Evolutionary conservation across 2,888 invertebrate species (phyloP).

Genomic region (Thumatha senex): DNA sequence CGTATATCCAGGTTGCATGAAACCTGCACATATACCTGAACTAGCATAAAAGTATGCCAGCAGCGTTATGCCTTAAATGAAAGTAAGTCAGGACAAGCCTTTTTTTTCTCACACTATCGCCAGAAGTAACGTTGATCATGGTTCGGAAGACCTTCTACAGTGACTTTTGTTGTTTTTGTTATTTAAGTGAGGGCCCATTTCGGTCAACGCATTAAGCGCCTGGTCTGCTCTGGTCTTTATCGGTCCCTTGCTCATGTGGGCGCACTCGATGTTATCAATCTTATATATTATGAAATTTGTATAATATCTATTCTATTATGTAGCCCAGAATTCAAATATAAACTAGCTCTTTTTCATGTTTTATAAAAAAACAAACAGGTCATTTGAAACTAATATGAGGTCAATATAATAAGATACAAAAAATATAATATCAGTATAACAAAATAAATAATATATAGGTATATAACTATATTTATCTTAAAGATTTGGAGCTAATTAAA

Average conservation of each 20-base stretch:
- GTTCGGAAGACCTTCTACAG: slow-evolving; percentile 13
- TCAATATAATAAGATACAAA: slow-evolving; percentile 27
- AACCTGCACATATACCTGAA: too few relatives aligned
- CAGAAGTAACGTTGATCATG: slow-evolving; percentile 6
- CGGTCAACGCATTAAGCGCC: neutral
- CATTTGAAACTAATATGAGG: neutral
- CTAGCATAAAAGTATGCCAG: too few relatives aligned
- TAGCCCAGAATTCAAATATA: too few relatives aligned
- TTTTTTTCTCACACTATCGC: slow-evolving; percentile 3
- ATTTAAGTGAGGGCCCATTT: slow-evolving; percentile 1
- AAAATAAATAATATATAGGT: slow-evolving; percentile 7
- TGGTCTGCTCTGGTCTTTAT: neutral
- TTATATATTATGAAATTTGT: neutral
- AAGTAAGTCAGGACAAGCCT: neutral
- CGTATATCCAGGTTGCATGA: too few relatives aligned
- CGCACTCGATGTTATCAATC: slow-evolving; percentile 3
- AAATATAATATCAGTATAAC: too few relatives aligned
- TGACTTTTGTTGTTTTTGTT: slow-evolving; percentile 14
- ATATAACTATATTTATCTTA: neutral
- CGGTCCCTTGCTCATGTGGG: slow-evolving; percentile 1
- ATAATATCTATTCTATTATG: neutral
- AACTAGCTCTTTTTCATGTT: slow-evolving; percentile 18
- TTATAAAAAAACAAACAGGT: slow-evolving; percentile 30
- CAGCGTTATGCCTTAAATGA: too few relatives aligned
- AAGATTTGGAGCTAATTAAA: neutral